Evolutionary conservation across 2,113 vertebrate genomes (phyloP).

Genomic region (Sinocyclocheilus anophthalmus): DNA sequence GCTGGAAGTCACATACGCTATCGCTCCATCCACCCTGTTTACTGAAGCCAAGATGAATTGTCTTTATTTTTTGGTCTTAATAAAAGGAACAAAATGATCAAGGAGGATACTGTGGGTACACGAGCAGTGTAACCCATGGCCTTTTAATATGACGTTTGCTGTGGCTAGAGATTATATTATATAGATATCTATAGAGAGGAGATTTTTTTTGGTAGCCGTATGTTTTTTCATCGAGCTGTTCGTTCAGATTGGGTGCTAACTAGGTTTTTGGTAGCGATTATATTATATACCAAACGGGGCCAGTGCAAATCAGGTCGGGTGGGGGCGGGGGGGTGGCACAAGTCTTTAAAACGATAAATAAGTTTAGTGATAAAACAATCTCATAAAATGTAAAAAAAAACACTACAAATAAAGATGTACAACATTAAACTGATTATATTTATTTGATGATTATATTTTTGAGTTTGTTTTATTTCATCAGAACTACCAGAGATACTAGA

Average conservation of each 20-base stretch:
- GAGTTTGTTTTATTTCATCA: no score
- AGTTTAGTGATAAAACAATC: no score
- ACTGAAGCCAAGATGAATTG: background rate
- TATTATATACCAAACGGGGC: background rate
- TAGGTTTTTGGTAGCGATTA: background rate
- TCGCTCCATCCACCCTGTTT: background rate
- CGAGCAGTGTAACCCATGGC: background rate
- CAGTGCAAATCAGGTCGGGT: no score
- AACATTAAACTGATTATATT: no score
- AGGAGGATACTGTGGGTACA: background rate
- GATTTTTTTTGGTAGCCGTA: no score
- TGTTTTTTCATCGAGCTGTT: background rate
- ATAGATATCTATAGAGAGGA: no score
- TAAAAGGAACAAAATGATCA: background rate
- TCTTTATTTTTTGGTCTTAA: background rate
- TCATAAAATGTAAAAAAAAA: no score
- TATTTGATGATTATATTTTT: no score
- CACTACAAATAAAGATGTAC: no score
- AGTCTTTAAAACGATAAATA: background rate
- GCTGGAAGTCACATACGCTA: constrained; percentile 44
- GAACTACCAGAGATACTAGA: no score
- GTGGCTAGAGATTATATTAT: background rate
- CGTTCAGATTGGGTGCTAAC: background rate
- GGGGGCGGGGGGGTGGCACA: no score
- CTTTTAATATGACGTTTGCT: background rate